Evolutionary conservation across 2,113 vertebrate species (phyloP).

Genomic region (Neotoma lepida): DNA sequence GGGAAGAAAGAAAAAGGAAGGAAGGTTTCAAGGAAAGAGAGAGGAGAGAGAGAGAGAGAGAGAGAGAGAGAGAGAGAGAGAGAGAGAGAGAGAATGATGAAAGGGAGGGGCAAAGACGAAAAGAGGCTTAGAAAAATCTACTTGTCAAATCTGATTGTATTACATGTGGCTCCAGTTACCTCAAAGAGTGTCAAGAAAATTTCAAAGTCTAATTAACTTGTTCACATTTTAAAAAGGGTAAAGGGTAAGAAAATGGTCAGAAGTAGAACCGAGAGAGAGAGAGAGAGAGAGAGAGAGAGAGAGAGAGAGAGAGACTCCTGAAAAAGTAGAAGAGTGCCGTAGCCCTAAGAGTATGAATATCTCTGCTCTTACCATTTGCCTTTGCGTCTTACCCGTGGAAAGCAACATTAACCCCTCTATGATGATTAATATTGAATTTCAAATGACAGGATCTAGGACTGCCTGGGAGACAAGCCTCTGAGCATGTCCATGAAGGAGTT

Average conservation of each 20-base stretch:
- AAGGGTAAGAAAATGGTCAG: not conserved
- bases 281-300: not conserved
- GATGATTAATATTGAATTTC: not conserved
- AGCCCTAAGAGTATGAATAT: not conserved
- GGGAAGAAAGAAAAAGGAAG: too few species aligned
- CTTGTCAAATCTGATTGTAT: conserved; percentile 42
- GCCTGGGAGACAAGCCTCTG: not conserved
- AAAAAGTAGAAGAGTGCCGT: not conserved
- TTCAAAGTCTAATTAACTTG: conserved; percentile 68
- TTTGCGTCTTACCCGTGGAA: not conserved
- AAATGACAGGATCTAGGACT: not conserved
- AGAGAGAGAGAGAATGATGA: too few species aligned
- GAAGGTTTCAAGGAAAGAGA: too few species aligned
- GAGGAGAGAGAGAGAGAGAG: not conserved
- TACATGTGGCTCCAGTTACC: conserved; percentile 52
- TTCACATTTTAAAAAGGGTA: conserved; percentile 29
- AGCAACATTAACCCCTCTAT: not conserved
- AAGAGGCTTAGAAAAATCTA: not conserved
- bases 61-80: not conserved
- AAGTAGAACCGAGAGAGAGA: not conserved
- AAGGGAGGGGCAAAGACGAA: too few species aligned
- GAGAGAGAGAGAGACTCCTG: not conserved
- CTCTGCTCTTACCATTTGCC: not conserved
- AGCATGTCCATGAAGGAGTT: not conserved
- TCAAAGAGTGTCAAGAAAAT: conserved; percentile 49